Conservation (phyloP, 1,140 invertebrate genomes). For the Drosophila quadrilineata region DNA sequence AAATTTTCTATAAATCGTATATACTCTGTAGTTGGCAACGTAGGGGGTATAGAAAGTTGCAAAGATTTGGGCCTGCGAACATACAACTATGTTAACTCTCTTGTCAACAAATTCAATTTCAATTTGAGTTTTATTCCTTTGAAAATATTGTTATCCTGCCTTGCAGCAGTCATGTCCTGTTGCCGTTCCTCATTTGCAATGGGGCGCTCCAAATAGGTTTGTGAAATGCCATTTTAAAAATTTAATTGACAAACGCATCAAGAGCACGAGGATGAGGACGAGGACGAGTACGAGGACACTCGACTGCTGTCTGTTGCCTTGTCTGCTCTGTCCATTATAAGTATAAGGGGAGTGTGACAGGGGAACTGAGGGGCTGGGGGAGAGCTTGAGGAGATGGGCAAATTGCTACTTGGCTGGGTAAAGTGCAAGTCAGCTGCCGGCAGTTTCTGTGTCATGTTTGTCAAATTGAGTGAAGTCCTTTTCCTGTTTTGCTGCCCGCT, state of each 20-base stretch:
- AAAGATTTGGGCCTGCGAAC: neutral
- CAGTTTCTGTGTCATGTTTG: constrained; percentile 70
- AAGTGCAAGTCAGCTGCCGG: constrained; percentile 60
- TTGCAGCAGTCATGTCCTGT: constrained; percentile 8
- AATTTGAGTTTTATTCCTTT: constrained; percentile 52
- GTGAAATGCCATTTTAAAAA: constrained; percentile 73
- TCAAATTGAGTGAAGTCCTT: constrained; percentile 68
- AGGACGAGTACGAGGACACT: too few species aligned
- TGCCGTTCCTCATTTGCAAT: constrained; percentile 52
- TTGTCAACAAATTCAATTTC: constrained; percentile 61
- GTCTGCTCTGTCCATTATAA: constrained; percentile 43
- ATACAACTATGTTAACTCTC: too few species aligned
- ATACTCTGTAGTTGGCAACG: neutral
- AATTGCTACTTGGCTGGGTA: constrained; percentile 31
- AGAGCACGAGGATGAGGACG: neutral
- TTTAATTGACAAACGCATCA: constrained; percentile 53
- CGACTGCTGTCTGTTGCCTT: too few species aligned
- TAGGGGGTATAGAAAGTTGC: neutral
- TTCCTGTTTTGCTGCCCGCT: constrained; percentile 26
- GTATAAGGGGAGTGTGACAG: too few species aligned
- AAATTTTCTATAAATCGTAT: neutral
- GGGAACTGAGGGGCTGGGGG: too few species aligned
- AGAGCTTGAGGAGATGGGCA: neutral
- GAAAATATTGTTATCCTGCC: constrained; percentile 37
- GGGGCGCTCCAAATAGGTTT: constrained; percentile 51